phyloP scores from a whole-genome alignment of 2,113 vertebrate genomes.

The Nerophis ophidion region DNA sequence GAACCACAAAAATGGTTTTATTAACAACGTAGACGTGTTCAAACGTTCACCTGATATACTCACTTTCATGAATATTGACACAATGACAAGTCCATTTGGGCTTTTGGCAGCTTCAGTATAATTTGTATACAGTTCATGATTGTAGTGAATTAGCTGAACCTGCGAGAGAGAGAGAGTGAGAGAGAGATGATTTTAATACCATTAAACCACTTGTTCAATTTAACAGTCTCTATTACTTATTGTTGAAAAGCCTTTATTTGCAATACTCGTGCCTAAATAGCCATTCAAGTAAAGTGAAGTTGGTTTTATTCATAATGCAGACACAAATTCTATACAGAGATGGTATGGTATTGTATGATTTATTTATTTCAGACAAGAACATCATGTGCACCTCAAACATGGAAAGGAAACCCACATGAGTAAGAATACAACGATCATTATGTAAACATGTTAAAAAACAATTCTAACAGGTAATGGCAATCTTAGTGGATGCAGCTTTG shows the following conservation, averaged over 20 bases:
- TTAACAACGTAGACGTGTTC: conserved; percentile 4
- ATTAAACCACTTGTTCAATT: neutral
- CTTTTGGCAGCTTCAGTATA: conserved; percentile 97
- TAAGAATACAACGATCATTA: no score
- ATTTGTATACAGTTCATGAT: conserved; percentile 96
- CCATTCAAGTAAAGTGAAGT: no score
- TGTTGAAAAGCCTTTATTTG: neutral
- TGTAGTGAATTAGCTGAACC: conserved; percentile 99
- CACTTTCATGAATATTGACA: conserved; percentile 99
- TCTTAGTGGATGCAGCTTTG: no score
- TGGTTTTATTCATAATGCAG: neutral
- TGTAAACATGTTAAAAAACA: no score
- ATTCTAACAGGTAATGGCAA: neutral
- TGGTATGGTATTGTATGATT: no score
- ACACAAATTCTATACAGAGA: no score
- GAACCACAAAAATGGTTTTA: no score
- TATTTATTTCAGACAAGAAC: no score
- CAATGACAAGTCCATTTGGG: conserved; percentile 94
- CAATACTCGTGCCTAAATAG: neutral
- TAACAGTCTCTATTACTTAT: neutral
- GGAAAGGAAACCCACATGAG: no score
- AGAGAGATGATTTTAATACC: neutral
- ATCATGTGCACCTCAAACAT: no score
- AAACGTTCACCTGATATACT: conserved; percentile 49
- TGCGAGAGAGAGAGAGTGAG: conserved; percentile 49